Evolutionary conservation across 2,888 invertebrate species (phyloP).

Genomic region (Aphodius granarius): DNA sequence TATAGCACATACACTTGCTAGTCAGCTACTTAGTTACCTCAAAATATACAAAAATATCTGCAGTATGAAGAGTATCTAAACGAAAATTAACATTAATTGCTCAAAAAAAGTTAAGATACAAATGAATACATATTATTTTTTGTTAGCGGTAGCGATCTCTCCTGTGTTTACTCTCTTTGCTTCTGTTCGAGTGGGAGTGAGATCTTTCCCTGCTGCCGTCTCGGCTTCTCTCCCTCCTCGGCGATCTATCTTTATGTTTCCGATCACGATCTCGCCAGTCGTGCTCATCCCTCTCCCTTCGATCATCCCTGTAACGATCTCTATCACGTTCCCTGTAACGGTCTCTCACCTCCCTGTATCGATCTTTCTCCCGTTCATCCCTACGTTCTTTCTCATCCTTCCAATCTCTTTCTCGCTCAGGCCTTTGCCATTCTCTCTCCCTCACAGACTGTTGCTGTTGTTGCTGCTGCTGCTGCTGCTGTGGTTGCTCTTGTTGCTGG

Average conservation of each 20-base stretch:
- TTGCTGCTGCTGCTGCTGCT: slow-evolving; percentile 9
- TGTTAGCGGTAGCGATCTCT: slow-evolving; percentile 34
- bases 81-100: background rate
- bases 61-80: background rate
- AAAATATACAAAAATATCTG: background rate
- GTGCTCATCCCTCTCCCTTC: slow-evolving; percentile 44
- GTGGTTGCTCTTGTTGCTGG: slow-evolving; percentile 30
- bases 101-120: background rate
- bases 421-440: slow-evolving; percentile 32
- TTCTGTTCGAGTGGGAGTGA: slow-evolving; percentile 33
- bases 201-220: slow-evolving; percentile 25
- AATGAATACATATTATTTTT: background rate
- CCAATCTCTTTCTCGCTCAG: slow-evolving; percentile 45
- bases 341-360: slow-evolving; percentile 42
- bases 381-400: slow-evolving; percentile 39
- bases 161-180: slow-evolving; percentile 39
- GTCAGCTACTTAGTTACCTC: background rate
- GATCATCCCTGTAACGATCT: slow-evolving; percentile 40
- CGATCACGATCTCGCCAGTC: slow-evolving; percentile 22
- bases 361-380: slow-evolving; percentile 33
- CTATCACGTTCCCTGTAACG: slow-evolving; percentile 38
- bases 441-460: slow-evolving; percentile 17
- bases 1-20: background rate
- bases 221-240: slow-evolving; percentile 26
- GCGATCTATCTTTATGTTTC: slow-evolving; percentile 27